Conservation (phyloP, 2,113 vertebrate species). For the Chionodraco myersi region DNA sequence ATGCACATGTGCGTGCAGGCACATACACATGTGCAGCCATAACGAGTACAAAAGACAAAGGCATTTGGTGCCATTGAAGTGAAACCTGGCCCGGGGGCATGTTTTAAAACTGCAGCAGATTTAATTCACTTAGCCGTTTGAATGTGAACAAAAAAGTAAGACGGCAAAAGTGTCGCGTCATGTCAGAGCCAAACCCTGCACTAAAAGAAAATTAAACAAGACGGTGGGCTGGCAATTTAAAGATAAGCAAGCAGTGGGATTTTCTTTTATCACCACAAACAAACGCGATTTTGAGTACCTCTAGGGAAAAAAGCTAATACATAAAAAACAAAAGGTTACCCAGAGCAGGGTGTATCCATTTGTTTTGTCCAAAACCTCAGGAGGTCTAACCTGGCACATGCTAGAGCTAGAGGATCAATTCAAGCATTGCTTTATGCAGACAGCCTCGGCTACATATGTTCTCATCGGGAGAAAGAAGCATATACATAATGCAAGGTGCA, state of each 20-base stretch:
- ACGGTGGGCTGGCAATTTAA: constrained; percentile 34
- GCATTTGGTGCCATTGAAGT: constrained; percentile 67
- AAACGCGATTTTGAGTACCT: constrained; percentile 41
- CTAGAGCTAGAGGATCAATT: constrained; percentile 13
- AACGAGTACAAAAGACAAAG: constrained; percentile 54
- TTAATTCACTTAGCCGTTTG: constrained; percentile 77
- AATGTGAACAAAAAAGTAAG: constrained; percentile 44
- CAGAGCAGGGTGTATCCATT: constrained; percentile 4
- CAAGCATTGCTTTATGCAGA: constrained; percentile 18
- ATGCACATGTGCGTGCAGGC: constrained; percentile 1
- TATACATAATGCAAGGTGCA: constrained; percentile 37
- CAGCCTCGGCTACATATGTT: background rate
- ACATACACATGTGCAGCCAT: constrained; percentile 22
- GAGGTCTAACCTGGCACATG: background rate
- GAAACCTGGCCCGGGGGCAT: constrained; percentile 63
- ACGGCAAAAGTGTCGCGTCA: constrained; percentile 48
- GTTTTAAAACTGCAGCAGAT: constrained; percentile 69
- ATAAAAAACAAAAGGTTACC: constrained; percentile 17
- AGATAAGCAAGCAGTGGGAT: constrained; percentile 37
- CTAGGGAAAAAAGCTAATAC: constrained; percentile 15
- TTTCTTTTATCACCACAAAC: constrained; percentile 44
- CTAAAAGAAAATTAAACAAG: constrained; percentile 47
- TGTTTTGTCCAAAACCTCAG: background rate
- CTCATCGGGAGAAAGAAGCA: constrained; percentile 14
- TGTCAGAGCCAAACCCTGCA: constrained; percentile 46